Percentiles rank a stretch among this genome's conserved stretches.
Evolutionary conservation across 92 coral and sea anemone genomes (phyloP).

Genomic region (Umimayanthus kanabou): DNA sequence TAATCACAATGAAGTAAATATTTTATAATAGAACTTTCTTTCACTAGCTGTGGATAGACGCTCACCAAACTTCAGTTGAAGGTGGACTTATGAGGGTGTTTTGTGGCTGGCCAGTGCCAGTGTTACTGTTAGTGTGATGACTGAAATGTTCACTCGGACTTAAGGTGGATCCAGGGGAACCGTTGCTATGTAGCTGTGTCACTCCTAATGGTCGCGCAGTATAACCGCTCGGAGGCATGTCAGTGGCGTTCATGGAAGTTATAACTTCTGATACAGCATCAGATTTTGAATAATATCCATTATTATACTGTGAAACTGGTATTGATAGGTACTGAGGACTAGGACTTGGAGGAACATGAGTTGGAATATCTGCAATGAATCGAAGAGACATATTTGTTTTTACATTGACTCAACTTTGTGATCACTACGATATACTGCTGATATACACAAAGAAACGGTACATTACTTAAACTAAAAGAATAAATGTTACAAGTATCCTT

Average conservation of each 20-base stretch:
- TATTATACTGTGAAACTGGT: constrained; percentile 23
- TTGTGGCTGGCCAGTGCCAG: constrained; percentile 54
- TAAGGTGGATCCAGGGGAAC: constrained; percentile 33
- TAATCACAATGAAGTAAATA: not conserved
- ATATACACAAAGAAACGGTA: not conserved
- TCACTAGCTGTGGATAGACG: constrained; percentile 31
- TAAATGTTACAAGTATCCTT: not conserved
- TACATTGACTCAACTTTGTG: not conserved
- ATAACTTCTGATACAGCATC: constrained; percentile 36
- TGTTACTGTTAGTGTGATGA: not conserved
- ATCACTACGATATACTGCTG: not conserved
- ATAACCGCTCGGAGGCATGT: constrained; percentile 20
- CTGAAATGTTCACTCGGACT: constrained; percentile 27
- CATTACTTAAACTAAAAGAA: not conserved
- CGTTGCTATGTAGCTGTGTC: constrained; percentile 32
- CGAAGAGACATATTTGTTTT: not conserved
- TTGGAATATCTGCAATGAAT: constrained; percentile 26
- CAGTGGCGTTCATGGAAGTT: constrained; percentile 20
- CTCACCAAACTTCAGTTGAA: constrained; percentile 85
- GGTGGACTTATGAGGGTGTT: constrained; percentile 54
- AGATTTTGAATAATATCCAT: constrained; percentile 33
- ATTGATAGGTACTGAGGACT: constrained; percentile 25
- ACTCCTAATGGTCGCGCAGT: not conserved
- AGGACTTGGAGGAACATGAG: constrained; percentile 10
- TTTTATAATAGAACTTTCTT: constrained; percentile 17